A percentile compares a stretch with the other conserved stretches of the same genome.
These are phyloP conservation scores for Puntigrus tetrazona DNA, from an alignment of 2,113 vertebrate species.

Conservation along the genomic window DNA sequence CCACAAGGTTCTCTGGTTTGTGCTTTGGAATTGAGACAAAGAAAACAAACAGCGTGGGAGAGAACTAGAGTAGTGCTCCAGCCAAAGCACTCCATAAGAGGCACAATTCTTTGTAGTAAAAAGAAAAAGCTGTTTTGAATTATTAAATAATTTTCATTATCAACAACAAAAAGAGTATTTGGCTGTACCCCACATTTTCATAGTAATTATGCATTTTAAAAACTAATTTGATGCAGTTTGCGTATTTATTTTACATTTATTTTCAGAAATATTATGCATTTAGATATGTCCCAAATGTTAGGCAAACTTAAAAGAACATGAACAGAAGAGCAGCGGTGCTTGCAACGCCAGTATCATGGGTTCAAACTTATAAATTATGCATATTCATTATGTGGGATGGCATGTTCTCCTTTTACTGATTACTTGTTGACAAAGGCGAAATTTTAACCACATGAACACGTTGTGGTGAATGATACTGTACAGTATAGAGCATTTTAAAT, in stretches of 20 bases:
- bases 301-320: not conserved
- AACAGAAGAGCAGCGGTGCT: not conserved
- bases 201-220: not conserved
- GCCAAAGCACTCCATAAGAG: not conserved
- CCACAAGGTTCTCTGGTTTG: conserved; percentile 1
- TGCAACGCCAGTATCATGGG: not conserved
- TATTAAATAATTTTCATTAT: not conserved
- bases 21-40: conserved; percentile 12
- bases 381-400: not conserved
- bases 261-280: not conserved
- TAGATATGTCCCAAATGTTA: not conserved
- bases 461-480: not conserved
- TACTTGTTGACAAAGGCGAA: not conserved
- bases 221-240: not conserved
- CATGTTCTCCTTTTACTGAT: not conserved
- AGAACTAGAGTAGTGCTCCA: not conserved
- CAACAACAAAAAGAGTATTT: not conserved
- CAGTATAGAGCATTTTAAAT: conserved; percentile 7
- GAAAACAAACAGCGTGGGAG: not conserved
- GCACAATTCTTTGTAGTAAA: not conserved
- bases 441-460: not conserved
- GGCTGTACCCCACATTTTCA: not conserved
- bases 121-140: not conserved
- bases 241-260: not conserved
- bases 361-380: not conserved